Conservation (phyloP, 2,797 vertebrate species). For the Bucorvus abyssinicus region DNA sequence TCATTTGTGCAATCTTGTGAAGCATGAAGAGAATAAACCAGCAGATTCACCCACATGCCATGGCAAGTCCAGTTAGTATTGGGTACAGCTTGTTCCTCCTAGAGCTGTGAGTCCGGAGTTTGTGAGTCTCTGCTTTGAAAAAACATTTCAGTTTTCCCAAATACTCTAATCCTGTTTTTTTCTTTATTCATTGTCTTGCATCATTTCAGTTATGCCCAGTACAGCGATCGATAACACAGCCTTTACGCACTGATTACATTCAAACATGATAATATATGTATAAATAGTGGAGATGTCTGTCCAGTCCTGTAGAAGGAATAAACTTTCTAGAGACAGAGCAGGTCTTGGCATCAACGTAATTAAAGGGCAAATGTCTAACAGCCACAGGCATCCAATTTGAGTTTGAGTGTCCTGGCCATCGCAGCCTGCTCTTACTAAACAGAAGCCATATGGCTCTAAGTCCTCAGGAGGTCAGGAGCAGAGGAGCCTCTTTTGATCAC, state of each 20-base stretch:
- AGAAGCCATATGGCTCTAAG: neutral
- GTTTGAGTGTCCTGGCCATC: neutral
- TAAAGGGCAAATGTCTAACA: neutral
- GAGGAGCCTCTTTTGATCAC: neutral
- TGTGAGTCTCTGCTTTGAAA: neutral
- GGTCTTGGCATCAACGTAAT: neutral
- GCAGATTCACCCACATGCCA: neutral
- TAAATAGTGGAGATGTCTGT: neutral
- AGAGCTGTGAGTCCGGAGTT: neutral
- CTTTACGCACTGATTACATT: rapidly evolving
- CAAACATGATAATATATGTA: neutral
- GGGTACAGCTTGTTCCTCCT: neutral
- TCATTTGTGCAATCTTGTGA: neutral
- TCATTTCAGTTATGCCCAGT: neutral
- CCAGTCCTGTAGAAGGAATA: neutral
- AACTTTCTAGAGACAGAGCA: neutral
- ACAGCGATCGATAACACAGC: neutral
- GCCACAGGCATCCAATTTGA: neutral
- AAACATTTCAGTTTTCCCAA: neutral
- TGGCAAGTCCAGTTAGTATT: neutral
- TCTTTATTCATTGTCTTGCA: neutral
- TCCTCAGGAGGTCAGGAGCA: neutral
- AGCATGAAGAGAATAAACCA: neutral
- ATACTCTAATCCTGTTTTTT: neutral
- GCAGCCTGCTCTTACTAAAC: neutral